Percentiles rank a stretch among this genome's conserved stretches.
phyloP scores from a whole-genome alignment of 2,888 invertebrate species.

The Drosophila lacicola region DNA sequence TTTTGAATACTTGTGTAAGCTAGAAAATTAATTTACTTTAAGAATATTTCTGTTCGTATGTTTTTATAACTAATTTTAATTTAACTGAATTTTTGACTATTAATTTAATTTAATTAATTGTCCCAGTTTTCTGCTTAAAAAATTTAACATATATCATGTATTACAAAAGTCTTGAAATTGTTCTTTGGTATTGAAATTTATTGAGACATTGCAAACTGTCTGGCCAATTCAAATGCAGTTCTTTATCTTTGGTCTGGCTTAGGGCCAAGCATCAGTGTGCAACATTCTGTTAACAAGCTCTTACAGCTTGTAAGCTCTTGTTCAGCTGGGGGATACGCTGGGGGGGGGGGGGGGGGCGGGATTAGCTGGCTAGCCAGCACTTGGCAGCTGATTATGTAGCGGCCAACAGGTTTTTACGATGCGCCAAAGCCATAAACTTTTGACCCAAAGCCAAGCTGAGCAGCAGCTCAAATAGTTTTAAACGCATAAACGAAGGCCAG shows the following conservation, averaged over 20 bases:
- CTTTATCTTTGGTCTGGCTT: slow-evolving; percentile 14
- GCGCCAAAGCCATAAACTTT: slow-evolving; percentile 72
- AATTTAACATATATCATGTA: neutral
- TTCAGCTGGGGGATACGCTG: slow-evolving; percentile 19
- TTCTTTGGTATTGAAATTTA: neutral
- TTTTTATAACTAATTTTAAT: no score
- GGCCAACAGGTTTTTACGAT: slow-evolving; percentile 75
- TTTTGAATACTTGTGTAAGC: no score
- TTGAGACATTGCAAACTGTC: neutral
- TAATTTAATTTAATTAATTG: neutral
- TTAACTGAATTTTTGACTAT: no score
- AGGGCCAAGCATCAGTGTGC: slow-evolving; percentile 36
- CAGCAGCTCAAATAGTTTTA: slow-evolving; percentile 79
- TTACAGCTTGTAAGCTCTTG: slow-evolving; percentile 57
- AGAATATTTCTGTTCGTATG: no score
- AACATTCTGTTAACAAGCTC: slow-evolving; percentile 64
- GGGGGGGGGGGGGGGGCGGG: neutral
- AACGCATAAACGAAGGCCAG: slow-evolving; percentile 49
- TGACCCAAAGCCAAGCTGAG: slow-evolving; percentile 74
- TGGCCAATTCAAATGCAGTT: slow-evolving; percentile 13
- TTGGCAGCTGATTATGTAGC: slow-evolving; percentile 60
- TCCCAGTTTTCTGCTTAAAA: no score
- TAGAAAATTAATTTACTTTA: no score
- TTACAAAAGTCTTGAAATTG: neutral
- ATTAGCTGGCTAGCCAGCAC: slow-evolving; percentile 16